phyloP scores from a whole-genome alignment of 2,888 invertebrate species.

The Drosophila austrosaltans region DNA sequence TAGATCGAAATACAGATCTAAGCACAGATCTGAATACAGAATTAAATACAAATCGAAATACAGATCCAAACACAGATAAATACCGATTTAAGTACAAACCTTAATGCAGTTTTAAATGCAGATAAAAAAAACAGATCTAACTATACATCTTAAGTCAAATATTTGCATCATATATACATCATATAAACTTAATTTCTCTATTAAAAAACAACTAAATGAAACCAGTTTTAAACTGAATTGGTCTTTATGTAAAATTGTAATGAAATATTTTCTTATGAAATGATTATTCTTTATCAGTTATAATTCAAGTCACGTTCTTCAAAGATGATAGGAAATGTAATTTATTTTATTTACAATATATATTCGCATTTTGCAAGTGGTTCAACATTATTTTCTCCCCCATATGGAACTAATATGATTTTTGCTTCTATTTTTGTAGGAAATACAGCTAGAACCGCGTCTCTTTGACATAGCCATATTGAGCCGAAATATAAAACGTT shows the following conservation, averaged over 20 bases:
- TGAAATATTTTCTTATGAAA: neutral
- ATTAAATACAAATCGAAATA: no score
- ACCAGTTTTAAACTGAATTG: no score
- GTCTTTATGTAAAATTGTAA: neutral
- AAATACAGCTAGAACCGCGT: conserved; percentile 80
- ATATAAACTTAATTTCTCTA: no score
- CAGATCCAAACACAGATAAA: no score
- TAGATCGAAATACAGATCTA: no score
- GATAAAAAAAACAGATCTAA: no score
- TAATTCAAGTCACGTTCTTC: neutral
- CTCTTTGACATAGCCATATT: conserved; percentile 82
- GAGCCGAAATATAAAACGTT: conserved; percentile 77
- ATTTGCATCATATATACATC: no score
- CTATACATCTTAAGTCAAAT: no score
- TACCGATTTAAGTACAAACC: no score
- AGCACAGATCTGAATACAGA: no score
- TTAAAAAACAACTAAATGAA: no score
- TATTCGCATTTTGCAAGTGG: conserved; percentile 54
- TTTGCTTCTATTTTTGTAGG: conserved; percentile 71
- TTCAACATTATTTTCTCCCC: conserved; percentile 37
- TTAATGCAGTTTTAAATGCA: no score
- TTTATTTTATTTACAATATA: neutral
- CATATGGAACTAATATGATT: conserved; percentile 34
- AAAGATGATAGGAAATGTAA: conserved; percentile 1
- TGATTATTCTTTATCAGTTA: neutral